Evolutionary conservation across 2,888 invertebrate species (phyloP).

Genomic region (Chrysotoxum bicinctum): DNA sequence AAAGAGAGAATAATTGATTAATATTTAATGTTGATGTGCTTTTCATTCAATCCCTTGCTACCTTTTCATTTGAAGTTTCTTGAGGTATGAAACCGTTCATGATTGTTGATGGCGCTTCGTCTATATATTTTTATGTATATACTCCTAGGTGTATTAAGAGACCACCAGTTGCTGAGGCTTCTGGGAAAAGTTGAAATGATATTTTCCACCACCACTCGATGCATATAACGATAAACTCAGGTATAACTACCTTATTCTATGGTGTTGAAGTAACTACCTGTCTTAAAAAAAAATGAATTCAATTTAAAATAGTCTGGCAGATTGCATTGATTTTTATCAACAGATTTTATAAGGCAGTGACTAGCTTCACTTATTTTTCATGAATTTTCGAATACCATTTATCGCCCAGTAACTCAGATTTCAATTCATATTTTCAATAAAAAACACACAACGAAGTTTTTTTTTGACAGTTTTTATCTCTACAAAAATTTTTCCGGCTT

Average conservation of each 20-base stretch:
- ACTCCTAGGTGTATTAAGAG: background rate
- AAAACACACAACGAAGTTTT: no score
- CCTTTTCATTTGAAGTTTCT: background rate
- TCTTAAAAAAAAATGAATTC: background rate
- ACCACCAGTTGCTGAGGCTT: background rate
- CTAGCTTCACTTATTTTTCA: no score
- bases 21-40: background rate
- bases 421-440: no score
- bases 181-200: background rate
- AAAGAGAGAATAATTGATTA: slow-evolving; percentile 1
- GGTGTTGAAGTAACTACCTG: background rate
- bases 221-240: background rate
- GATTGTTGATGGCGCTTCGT: background rate
- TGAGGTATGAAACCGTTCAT: background rate
- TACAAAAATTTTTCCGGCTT: no score
- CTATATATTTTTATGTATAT: background rate
- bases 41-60: background rate
- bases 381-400: no score
- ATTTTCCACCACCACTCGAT: background rate
- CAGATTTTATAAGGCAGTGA: no score
- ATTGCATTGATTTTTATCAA: background rate
- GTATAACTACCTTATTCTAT: background rate
- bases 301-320: background rate
- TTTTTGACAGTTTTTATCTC: no score
- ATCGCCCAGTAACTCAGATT: no score